Conservation (phyloP, 2,888 invertebrate genomes). For the Cheilosia pagana region DNA sequence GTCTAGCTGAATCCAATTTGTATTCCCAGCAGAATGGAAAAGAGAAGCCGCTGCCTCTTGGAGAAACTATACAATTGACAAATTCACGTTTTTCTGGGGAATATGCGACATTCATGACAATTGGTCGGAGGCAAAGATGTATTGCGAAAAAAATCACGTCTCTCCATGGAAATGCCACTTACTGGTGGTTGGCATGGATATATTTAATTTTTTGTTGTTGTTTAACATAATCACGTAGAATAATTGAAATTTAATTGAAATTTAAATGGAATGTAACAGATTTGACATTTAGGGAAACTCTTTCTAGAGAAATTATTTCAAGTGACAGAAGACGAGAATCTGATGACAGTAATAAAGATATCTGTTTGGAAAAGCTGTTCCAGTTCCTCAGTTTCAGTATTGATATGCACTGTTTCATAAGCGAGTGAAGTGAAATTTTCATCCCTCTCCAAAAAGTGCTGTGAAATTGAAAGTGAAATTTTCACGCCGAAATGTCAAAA, state of each 20-base stretch:
- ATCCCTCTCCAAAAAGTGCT: too few species aligned
- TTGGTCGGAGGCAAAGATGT: background rate
- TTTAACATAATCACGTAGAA: slow-evolving; percentile 6
- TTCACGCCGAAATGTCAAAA: too few species aligned
- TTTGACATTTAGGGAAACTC: background rate
- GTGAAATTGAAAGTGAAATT: too few species aligned
- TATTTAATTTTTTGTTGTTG: background rate
- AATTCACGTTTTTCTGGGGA: slow-evolving; percentile 24
- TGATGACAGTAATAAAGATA: too few species aligned
- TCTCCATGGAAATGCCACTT: slow-evolving; percentile 19
- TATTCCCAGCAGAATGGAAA: slow-evolving; percentile 28
- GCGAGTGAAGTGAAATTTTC: too few species aligned
- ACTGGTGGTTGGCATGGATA: background rate
- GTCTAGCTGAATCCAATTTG: slow-evolving; percentile 31
- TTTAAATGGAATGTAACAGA: background rate
- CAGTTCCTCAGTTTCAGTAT: too few species aligned
- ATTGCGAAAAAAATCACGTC: slow-evolving; percentile 33
- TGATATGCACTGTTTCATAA: too few species aligned
- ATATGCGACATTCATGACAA: background rate
- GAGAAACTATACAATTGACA: slow-evolving; percentile 23
- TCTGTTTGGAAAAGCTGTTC: too few species aligned
- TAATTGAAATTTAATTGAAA: slow-evolving; percentile 17
- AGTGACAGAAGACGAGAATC: too few species aligned
- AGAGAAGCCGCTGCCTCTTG: background rate
- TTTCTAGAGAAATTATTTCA: too few species aligned